Evolutionary conservation across 1,140 invertebrate species (phyloP).

Genomic region (Episyrphus balteatus): DNA sequence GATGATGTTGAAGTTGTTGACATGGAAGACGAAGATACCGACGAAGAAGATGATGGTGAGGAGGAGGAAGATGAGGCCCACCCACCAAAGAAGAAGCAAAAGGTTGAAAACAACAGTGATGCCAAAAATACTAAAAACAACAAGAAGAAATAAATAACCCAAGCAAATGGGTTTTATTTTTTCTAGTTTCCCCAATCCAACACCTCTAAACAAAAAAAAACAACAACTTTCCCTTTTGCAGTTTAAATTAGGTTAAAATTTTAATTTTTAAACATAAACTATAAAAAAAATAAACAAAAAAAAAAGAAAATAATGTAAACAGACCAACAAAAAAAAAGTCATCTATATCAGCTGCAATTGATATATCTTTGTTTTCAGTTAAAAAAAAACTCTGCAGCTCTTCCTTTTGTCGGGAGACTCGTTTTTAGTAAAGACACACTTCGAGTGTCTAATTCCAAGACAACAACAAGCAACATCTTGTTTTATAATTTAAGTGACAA

Average conservation of each 20-base stretch:
- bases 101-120: constrained; percentile 52
- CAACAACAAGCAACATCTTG: too few species aligned
- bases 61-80: constrained; percentile 52
- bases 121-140: constrained; percentile 40
- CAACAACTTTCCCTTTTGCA: not conserved
- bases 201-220: not conserved
- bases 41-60: constrained; percentile 58
- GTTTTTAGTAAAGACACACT: not conserved
- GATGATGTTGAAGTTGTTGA: constrained; percentile 56
- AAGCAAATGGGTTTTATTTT: too few species aligned
- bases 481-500: not conserved
- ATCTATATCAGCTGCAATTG: not conserved
- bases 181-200: too few species aligned
- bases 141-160: constrained; percentile 34
- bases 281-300: not conserved
- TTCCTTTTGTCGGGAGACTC: not conserved
- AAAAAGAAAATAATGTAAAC: not conserved
- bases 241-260: too few species aligned
- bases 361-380: not conserved
- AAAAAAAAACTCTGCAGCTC: not conserved
- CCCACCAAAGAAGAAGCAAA: constrained; percentile 45
- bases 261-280: not conserved
- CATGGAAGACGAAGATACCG: constrained; percentile 66
- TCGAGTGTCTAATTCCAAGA: too few species aligned
- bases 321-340: not conserved